Conservation (phyloP, 2,113 vertebrate species). For the Bubo blakistoni region DNA sequence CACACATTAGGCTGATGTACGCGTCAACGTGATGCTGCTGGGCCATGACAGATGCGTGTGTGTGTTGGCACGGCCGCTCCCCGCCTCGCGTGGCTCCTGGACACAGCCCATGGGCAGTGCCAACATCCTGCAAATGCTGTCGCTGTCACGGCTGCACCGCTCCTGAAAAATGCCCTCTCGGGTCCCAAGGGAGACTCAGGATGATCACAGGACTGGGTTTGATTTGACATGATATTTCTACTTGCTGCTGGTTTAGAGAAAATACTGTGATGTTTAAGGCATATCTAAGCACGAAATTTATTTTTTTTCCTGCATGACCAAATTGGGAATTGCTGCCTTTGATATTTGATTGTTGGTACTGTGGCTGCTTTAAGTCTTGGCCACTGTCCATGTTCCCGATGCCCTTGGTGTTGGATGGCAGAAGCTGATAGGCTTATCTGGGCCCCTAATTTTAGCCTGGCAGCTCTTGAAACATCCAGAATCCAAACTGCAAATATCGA, state of each 20-base stretch:
- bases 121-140: background rate
- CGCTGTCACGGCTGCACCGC: accelerated
- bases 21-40: accelerated
- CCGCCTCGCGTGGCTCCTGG: background rate
- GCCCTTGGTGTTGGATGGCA: constrained; percentile 11
- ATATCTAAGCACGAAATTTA: background rate
- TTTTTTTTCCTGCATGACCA: background rate
- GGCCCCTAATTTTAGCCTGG: constrained; percentile 33
- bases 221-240: background rate
- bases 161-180: background rate
- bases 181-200: background rate
- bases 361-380: background rate
- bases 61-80: background rate
- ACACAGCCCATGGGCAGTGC: accelerated
- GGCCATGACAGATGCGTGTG: background rate
- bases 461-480: background rate
- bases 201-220: background rate
- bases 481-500: background rate
- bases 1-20: background rate
- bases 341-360: background rate
- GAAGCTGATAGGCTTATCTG: background rate
- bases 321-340: background rate
- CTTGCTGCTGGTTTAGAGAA: accelerated
- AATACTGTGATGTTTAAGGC: background rate
- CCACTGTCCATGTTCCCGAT: accelerated